Conservation (phyloP, 2,113 vertebrate genomes). For the Periophthalmodon schlosseri region DNA sequence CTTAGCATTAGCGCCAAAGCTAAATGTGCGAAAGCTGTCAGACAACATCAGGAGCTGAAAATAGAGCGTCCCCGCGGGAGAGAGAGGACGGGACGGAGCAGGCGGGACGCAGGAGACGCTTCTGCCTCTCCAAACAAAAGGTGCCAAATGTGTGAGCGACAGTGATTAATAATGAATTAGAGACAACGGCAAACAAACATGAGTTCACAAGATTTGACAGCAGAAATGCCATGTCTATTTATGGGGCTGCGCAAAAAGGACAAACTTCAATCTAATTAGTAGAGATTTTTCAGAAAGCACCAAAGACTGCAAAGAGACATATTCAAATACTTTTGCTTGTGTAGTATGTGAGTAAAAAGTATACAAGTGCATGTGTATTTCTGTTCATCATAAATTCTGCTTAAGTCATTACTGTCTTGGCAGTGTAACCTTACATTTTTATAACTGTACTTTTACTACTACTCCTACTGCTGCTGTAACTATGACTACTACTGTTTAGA, state of each 20-base stretch:
- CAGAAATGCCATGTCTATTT: conserved; percentile 1
- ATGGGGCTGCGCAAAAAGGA: neutral
- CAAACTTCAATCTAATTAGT: too few relatives aligned
- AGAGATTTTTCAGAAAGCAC: too few relatives aligned
- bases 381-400: too few relatives aligned
- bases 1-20: conserved; percentile 47
- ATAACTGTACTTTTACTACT: too few relatives aligned
- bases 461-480: neutral
- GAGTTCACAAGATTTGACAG: conserved; percentile 14
- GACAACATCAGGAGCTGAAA: conserved; percentile 67
- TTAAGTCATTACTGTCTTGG: too few relatives aligned
- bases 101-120: conserved; percentile 7
- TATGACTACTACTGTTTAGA: neutral
- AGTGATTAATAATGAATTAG: conserved; percentile 62
- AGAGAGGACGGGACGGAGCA: conserved; percentile 5
- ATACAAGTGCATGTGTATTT: too few relatives aligned
- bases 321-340: too few relatives aligned
- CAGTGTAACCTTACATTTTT: too few relatives aligned
- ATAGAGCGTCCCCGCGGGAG: conserved; percentile 60
- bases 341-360: too few relatives aligned
- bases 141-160: conserved; percentile 35
- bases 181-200: conserved; percentile 28
- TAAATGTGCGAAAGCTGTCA: conserved; percentile 70
- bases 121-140: conserved; percentile 52
- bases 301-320: too few relatives aligned